Base-by-base conservation (phyloP, 1,140 invertebrate genomes). In the Drosophila varians region DNA sequence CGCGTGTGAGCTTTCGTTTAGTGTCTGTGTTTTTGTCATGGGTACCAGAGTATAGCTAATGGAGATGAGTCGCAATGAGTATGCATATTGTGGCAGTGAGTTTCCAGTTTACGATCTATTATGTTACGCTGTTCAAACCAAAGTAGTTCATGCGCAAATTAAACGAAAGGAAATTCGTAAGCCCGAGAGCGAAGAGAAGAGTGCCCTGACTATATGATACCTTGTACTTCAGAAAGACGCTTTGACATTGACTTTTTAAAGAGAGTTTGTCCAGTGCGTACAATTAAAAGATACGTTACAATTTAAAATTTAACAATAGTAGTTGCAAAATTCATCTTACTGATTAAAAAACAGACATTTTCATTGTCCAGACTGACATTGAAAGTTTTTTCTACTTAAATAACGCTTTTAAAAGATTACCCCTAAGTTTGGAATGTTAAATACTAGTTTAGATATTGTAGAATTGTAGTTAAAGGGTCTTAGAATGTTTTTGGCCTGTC, bases 141-240 rank as follows among this genome's bases (percentile, higher is more conserved):
- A 66, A 52, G 42, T 18, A 58, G 11, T 58, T 31, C 57, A 69
- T 68, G 65, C 58, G 57, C 28, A 54, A 34, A 57, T n/a, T 38
- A 26, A 66, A 52, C 48, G 55, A 48, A 62, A 54, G 28, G 46
- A 45, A 26, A 23, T 14, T 26, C 7, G 12, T 38, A 38, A 38
- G 14, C 12, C 12, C 12, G 14, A 38, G 14, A 38, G n/a, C 12
- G n/a, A 14, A 38, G 4, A 16, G 14, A 3, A 31, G 28, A 31
- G 9, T 11, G 8, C 2, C 0, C 28, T 11, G 9, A 9, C 28
- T 9, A 9, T 31, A 31, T 11, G 9, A 11, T 31, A 31, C 28
- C 9, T 9, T 2, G 28, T 31, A 31, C 2, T 31, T 3, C n/a
- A 11, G 11, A 9, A 28, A 28, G 9, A 31, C 3, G 3, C 9